These are phyloP conservation scores for Hylomyscus alleni DNA, from an alignment of 2,797 vertebrate species.

Conservation along the genomic window DNA sequence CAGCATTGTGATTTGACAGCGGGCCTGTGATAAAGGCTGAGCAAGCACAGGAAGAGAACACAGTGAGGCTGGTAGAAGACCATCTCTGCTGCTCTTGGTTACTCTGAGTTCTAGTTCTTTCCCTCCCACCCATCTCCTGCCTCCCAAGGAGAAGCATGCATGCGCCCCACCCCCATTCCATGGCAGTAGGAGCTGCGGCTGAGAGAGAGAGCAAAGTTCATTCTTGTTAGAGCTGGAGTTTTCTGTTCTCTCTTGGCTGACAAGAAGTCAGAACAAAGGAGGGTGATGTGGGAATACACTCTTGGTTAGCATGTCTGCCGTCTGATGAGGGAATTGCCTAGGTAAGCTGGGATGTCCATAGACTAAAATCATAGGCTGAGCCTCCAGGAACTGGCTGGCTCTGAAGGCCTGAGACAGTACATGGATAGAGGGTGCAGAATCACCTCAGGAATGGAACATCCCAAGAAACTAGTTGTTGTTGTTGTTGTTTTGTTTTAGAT, in stretches of 20 bases:
- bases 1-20: slow-evolving; percentile 22
- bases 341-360: not conserved
- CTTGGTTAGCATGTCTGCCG: not conserved
- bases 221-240: not conserved
- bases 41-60: not conserved
- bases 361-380: not conserved
- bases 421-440: fast-evolving
- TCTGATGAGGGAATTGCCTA: not conserved
- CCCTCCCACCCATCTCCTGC: not conserved
- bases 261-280: not conserved
- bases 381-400: fast-evolving
- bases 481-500: not conserved
- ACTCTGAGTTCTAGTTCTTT: slow-evolving; percentile 49
- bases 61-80: slow-evolving; percentile 3
- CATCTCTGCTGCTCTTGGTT: not conserved
- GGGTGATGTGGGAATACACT: not conserved
- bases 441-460: fast-evolving
- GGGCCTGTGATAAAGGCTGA: not conserved
- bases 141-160: not conserved
- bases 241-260: slow-evolving; percentile 56
- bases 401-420: fast-evolving
- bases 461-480: not conserved
- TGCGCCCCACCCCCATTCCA: not conserved
- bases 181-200: not conserved
- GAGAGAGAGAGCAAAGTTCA: slow-evolving; percentile 53